phyloP scores from a whole-genome alignment of 2,797 vertebrate species.

The Phataginus tetradactyla region DNA sequence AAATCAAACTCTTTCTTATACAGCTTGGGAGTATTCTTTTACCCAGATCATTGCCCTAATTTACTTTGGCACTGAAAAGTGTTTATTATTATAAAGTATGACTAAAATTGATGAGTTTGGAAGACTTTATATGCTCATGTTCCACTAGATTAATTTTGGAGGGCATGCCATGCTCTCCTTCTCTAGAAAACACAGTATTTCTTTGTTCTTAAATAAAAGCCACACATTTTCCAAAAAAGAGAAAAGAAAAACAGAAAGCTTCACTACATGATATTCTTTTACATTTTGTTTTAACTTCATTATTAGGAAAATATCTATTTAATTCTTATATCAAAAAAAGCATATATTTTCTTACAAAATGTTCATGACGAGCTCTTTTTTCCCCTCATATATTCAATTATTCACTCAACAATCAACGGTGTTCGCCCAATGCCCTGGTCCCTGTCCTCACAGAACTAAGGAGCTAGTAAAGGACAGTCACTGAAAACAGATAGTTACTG shows the following conservation, averaged over 20 bases:
- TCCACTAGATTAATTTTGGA: slow-evolving; percentile 47
- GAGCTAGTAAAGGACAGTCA: not conserved
- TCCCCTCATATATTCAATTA: not conserved
- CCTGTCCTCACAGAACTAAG: not conserved
- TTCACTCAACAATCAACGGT: slow-evolving; percentile 16
- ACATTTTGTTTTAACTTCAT: slow-evolving; percentile 41
- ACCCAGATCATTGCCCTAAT: slow-evolving; percentile 16
- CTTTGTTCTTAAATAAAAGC: slow-evolving; percentile 54
- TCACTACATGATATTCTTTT: not conserved
- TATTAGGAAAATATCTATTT: slow-evolving; percentile 41
- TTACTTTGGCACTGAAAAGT: slow-evolving; percentile 52
- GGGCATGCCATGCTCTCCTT: not conserved
- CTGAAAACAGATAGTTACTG: not conserved
- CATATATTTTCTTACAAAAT: slow-evolving; percentile 4
- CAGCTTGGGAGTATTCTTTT: slow-evolving; percentile 24
- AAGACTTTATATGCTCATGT: not conserved
- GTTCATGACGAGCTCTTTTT: not conserved
- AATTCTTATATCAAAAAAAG: slow-evolving; percentile 33
- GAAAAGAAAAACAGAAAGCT: not conserved
- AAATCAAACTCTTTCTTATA: slow-evolving; percentile 62
- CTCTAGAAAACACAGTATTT: slow-evolving; percentile 38
- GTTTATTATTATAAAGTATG: slow-evolving; percentile 31
- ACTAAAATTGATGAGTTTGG: slow-evolving; percentile 33
- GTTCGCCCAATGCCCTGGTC: not conserved
- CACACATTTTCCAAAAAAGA: not conserved